These are phyloP conservation scores for Thymelicus sylvestris DNA, from an alignment of 2,888 invertebrate species.

Conservation along the genomic window DNA sequence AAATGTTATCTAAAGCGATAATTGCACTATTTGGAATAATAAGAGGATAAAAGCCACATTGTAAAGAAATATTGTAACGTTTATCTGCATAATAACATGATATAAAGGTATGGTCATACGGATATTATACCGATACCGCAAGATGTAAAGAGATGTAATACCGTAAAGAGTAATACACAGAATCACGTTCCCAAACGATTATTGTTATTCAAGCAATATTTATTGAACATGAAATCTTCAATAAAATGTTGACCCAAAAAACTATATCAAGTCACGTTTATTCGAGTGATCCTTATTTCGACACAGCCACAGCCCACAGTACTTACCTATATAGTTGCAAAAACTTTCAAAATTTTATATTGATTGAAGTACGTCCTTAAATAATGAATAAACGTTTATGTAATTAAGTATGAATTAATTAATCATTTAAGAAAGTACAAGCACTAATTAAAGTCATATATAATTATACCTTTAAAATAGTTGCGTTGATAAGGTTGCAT, in stretches of 20 bases:
- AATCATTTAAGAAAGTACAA: background rate
- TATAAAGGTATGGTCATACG: no score
- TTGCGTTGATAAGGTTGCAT: no score
- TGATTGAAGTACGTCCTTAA: background rate
- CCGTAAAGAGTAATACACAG: no score
- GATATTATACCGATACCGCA: no score
- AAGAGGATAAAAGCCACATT: constrained; percentile 26
- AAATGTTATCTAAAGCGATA: constrained; percentile 30
- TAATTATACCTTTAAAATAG: background rate
- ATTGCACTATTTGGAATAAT: constrained; percentile 29
- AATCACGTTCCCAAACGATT: no score
- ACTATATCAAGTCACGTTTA: background rate
- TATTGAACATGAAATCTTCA: no score
- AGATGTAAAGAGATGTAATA: no score
- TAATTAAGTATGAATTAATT: background rate
- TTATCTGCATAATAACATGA: background rate
- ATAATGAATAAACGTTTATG: background rate
- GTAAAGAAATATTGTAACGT: constrained; percentile 19
- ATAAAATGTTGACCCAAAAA: no score
- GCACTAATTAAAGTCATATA: background rate
- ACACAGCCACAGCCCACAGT: background rate
- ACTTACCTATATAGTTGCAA: background rate
- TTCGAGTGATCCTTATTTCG: constrained; percentile 9
- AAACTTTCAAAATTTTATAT: background rate
- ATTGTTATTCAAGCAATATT: no score